Base-by-base conservation (phyloP, 2,888 invertebrate genomes). In the Portevinia maculata region DNA sequence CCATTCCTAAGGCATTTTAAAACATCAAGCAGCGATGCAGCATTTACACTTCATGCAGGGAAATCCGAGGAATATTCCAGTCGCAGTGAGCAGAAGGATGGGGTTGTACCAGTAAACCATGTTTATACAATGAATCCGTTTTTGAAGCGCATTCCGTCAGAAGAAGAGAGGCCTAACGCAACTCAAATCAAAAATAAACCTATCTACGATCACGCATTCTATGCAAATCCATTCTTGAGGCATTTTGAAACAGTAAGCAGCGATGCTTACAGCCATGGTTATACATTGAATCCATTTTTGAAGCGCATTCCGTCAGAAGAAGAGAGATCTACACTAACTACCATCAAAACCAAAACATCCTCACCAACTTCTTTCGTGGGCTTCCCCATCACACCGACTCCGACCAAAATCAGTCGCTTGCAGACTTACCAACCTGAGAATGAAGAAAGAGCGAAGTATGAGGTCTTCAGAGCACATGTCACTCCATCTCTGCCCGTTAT, bases 201-300 rank as follows among this genome's bases (percentile, higher is more conserved):
- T 3, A 71, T 73, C 0, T 76, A 28, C 7, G 6, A 52, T 1
- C 75, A 74, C 32, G 67, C 15, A 0, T 75, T 69, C 17, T 39
- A 34, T 30, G 19, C 28, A 3, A 75, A 84, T 39, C 74, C 74
- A 1, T 84, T 84, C 57, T 19, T 75, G 1, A 59, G 41, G 41
- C 70, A 79, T 32, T n/a, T 57, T n/a, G 52, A 59, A 0, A 5
- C 50, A 7, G 21, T 13, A 0, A 15, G 60, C 21, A 44, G 53
- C 28, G 17, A 71, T 55, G 53, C 17, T 32, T 0, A 65, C 28
- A 37, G 69, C 24, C 79, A 85, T 32, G 55, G 57, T 1, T 85
- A 60, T 60, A 44, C 41, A 7, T 24, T 32, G 11, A 87, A 87
- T 75, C 85, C 85, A 13, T 86, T 86, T 53, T 70, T 85, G 8